Evolutionary conservation across 2,797 vertebrate species (phyloP), one percentile per base, ranked within the genome.

Genomic region (Etheostoma perlongum): DNA sequence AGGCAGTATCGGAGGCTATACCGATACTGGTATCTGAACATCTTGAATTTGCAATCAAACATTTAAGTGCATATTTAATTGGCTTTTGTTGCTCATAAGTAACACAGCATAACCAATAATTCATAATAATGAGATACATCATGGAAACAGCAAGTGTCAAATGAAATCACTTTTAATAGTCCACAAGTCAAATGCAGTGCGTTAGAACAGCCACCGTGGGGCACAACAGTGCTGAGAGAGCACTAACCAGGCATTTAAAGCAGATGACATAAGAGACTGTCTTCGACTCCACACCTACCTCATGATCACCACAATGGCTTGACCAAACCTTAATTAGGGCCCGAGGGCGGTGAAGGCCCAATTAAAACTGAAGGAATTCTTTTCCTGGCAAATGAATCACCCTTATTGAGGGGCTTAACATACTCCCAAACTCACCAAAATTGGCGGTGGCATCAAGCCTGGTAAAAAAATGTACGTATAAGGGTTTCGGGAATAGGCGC

Each of bases 201-300:
- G 49, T 49, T 13, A 30, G 4, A 82, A 67, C 33, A 12, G 61
- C 90, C 93, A 92, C 90, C 67, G 69, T 4, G 87, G 78, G 93
- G 91, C 84, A 67, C 57, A 61, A 58, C 4, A 78, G 75, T 14
- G 40, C 78, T 70, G 68, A 71, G 59, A 61, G 19, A 72, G 33
- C 55, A 19, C 27, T 13, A 47, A 9, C 2, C 64, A 66, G 48
- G 2, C 71, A 2, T 15, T 18, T 6, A n/a, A 53, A 30, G 33
- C 47, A 59, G 59, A 23, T 14, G 6, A 13, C 21, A 52, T 53
- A 46, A 5, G 1, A 47, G 12, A 51, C 30, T 2, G 16, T 67
- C 12, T 25, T 14, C 10, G 13, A 33, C 49, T 59, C 42, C 36
- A 13, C 25, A 61, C 25, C 44, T 33, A 40, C 61, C 48, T 59